These are phyloP conservation scores for Lophura swinhoii DNA, from an alignment of 2,797 vertebrate species.

Conservation along the genomic window DNA sequence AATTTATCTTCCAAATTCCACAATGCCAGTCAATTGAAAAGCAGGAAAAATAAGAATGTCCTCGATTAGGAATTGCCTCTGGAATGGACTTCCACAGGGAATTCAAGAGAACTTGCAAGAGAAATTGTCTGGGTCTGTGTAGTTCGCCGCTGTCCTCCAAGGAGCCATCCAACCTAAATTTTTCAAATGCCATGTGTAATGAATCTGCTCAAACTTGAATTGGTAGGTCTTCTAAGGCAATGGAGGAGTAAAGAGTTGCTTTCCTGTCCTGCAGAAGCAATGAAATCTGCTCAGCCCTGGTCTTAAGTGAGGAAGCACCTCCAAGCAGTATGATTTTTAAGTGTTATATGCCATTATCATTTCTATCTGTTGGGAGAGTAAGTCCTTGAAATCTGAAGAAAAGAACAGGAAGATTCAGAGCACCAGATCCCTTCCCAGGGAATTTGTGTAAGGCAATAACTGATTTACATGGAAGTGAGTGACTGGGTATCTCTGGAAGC, in stretches of 20 bases:
- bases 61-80: neutral
- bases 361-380: neutral
- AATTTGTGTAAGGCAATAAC: neutral
- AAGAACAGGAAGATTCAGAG: neutral
- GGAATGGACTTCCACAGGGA: neutral
- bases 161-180: neutral
- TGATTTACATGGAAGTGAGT: neutral
- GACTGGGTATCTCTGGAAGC: neutral
- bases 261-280: neutral
- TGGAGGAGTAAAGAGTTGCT: neutral
- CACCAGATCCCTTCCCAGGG: neutral
- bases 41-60: neutral
- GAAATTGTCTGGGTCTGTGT: neutral
- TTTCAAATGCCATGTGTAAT: neutral
- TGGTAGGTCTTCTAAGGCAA: neutral
- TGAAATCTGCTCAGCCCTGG: neutral
- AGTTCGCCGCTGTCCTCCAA: neutral
- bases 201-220: neutral
- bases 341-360: neutral
- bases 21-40: neutral
- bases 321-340: neutral
- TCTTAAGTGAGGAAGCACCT: neutral
- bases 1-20: conserved; percentile 73
- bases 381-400: neutral
- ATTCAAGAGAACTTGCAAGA: neutral